A percentile compares a stretch with the other conserved stretches of the same genome.
phyloP scores from a whole-genome alignment of 2,113 vertebrate genomes.

The Erythrolamprus reginae region DNA sequence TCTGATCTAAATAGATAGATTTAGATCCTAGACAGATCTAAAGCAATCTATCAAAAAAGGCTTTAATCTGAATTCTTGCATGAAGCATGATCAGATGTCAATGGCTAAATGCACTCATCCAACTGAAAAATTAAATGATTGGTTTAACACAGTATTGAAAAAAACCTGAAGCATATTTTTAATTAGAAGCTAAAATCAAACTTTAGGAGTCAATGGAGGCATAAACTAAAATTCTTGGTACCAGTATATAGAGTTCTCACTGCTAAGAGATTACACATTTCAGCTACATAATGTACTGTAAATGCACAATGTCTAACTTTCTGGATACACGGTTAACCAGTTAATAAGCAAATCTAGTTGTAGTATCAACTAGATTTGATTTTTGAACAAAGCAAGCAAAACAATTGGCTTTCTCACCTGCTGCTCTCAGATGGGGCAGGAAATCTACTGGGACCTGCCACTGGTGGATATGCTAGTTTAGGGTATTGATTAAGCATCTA shows the following conservation, averaged over 20 bases:
- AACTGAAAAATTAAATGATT: neutral
- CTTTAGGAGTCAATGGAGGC: neutral
- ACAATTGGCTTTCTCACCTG: constrained; percentile 74
- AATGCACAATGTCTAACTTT: neutral
- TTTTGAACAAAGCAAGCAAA: neutral
- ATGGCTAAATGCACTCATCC: neutral
- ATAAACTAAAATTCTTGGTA: neutral
- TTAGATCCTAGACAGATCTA: neutral
- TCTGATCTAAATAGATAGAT: neutral
- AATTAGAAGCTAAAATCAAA: neutral
- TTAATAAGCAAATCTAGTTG: neutral
- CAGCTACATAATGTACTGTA: neutral
- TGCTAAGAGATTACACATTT: neutral
- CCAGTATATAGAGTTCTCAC: neutral
- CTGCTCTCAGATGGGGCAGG: constrained; percentile 75
- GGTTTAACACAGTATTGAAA: neutral
- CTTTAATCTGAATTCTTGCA: neutral
- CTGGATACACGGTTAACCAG: neutral
- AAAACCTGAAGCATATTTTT: neutral
- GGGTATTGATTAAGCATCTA: constrained; percentile 95
- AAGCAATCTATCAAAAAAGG: neutral
- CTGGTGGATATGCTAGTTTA: constrained; percentile 80
- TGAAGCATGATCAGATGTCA: neutral
- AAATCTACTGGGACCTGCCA: constrained; percentile 82
- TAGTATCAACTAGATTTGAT: neutral